Evolutionary conservation across 2,888 invertebrate genomes (phyloP), one percentile per base, ranked within the genome.

Genomic region (Podotricha telesiphe): DNA sequence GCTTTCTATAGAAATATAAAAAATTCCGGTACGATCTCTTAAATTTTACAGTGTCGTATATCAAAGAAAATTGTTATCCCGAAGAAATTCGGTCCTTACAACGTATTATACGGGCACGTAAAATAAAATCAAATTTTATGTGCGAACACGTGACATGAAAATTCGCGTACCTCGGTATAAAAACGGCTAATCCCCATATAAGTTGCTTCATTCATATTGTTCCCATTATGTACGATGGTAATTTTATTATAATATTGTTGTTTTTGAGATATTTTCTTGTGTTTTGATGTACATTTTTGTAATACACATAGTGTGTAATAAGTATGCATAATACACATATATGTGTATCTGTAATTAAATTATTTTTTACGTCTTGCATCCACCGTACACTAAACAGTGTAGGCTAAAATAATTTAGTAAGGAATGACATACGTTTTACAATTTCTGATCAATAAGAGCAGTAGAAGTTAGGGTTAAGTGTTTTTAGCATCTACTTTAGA

Each of bases 111-210:
- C 17, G 22, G 11, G 17, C 34, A 22, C 51, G 40, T 64, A 53
- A 53, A 64, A 64, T 64, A 40, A 53, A 51, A 51, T 53, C 42
- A 64, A 51, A 40, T 42, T 53, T 64, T 64, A 51, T 51, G 56
- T 28, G 59, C 56, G 66, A 34, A 61, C 66, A 69, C 62, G 48
- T 69, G 69, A 62, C 65, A 42, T 48, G 62, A 47, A 66, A 62
- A 66, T 62, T 53, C 55, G 15, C 53, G 34, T 66, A 69, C 68
- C 48, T 20, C 68, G 74, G 76, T 77, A 78, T 77, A 78, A 79
- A 78, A 76, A 70, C 50, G 63, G 69, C 77, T 82, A 80, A 82
- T 82, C 81, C 77, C 63, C 50, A 59, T 67, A 76, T 82, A 79
- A 82, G 47, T 48, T 17, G 28, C 47, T 65, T 59, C 40, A 20